Evolutionary conservation across 2,888 invertebrate species (phyloP), one percentile per base, ranked within the genome.

Genomic region (Prenolepis imparis): DNA sequence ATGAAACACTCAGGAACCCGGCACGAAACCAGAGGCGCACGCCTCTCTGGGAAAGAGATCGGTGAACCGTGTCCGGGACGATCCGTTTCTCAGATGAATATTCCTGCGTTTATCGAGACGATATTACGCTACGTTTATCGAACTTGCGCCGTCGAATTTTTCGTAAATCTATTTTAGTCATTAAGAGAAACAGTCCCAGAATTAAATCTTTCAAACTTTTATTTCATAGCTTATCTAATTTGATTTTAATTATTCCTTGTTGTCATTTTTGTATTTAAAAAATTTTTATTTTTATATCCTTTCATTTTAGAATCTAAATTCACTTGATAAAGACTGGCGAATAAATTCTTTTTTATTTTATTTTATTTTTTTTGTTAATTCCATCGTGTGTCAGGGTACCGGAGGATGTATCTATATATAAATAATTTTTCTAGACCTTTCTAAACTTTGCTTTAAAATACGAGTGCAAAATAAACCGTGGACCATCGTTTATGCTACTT

Each of bases 1-100:
- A 93, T 93, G 92, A 91, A 93, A 87, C 89, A 87, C n/a, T n/a
- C 83, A 75, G 84, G 82, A 86, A 87, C 80, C 82, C 64, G 81
- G 72, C 90, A 88, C 86, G 87, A 88, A 86, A 87, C 85, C 90
- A 84, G 84, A 84, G 84, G 86, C 70, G 78, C 70, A 52, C 67
- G 61, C 66, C 82, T 48, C 78, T 59, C 48, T 28, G 28, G 28
- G 39, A 15, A 72, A 44, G 75, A 41, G 84, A 84, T 78, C 88
- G 80, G 63, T 83, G 84, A 86, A 86, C 84, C 91, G 85, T 82
- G 77, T 87, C 73, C 77, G 55, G 78, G 82, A 83, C 75, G 64
- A 52, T 52, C n/a, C 63, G 72, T 78, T 85, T 55, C 44, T 52
- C 59, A 70, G 70, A 77, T 55, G 78, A 70, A 59, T 83, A 64